phyloP scores from a whole-genome alignment of 1,140 invertebrate species.

The Bombus huntii region DNA sequence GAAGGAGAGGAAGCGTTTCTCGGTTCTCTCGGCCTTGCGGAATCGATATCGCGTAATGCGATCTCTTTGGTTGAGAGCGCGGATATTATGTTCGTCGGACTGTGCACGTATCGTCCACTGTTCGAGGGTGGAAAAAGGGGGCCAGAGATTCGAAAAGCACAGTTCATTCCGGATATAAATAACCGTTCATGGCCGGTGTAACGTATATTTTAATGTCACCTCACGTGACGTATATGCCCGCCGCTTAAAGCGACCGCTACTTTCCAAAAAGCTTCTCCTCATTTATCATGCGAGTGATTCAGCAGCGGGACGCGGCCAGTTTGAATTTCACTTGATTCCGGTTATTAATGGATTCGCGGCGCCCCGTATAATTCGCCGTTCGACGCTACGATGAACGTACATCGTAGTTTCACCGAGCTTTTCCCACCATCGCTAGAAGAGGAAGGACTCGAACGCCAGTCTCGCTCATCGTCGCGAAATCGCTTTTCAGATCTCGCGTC shows the following conservation, averaged over 20 bases:
- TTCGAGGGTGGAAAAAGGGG: not conserved
- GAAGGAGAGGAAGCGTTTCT: not conserved
- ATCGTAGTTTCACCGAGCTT: not conserved
- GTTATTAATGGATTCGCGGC: constrained; percentile 40
- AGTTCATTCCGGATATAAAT: constrained; percentile 25
- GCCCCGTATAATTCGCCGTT: constrained; percentile 8
- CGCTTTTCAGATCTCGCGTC: too few species aligned
- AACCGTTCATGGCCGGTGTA: constrained; percentile 11
- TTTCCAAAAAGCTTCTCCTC: constrained; percentile 42
- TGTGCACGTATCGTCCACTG: not conserved
- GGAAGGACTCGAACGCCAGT: not conserved
- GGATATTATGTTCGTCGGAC: constrained; percentile 59
- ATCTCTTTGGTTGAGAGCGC: constrained; percentile 59
- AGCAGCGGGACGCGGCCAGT: constrained; percentile 22
- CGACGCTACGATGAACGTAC: not conserved
- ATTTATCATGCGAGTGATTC: constrained; percentile 52
- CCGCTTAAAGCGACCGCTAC: constrained; percentile 28
- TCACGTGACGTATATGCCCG: constrained; percentile 12
- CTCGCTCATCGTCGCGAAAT: not conserved
- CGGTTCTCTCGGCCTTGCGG: not conserved
- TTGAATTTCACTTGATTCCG: constrained; percentile 47
- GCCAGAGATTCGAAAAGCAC: constrained; percentile 10
- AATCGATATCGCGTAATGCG: constrained; percentile 71
- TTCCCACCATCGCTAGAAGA: not conserved
- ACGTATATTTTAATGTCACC: constrained; percentile 40